Conservation (phyloP, 2,113 vertebrate species). For the Trogon surrucura region DNA sequence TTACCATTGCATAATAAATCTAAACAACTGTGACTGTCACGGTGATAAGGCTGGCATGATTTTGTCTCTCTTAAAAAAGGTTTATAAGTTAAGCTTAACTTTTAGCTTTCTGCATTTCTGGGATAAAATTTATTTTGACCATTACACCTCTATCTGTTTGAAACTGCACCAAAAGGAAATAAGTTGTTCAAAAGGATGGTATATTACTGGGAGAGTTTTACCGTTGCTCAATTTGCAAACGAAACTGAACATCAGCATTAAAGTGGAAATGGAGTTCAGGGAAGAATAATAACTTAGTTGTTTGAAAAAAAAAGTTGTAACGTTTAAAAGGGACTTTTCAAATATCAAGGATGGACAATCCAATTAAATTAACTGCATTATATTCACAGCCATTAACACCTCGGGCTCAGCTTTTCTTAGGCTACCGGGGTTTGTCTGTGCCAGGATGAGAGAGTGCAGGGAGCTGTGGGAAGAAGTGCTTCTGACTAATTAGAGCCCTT, state of each 20-base stretch:
- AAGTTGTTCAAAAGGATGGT: constrained; percentile 29
- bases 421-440: neutral
- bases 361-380: constrained; percentile 60
- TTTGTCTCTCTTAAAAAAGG: constrained; percentile 72
- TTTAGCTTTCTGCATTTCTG: constrained; percentile 36
- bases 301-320: constrained; percentile 24
- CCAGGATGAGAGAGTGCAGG: neutral
- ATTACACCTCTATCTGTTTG: constrained; percentile 52
- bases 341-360: constrained; percentile 46
- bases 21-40: constrained; percentile 76
- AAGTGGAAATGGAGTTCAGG: constrained; percentile 52
- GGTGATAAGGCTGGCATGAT: constrained; percentile 69
- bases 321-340: constrained; percentile 29
- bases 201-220: constrained; percentile 39
- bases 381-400: neutral
- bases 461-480: neutral
- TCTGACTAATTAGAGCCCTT: neutral
- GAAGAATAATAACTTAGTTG: constrained; percentile 50
- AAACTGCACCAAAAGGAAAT: constrained; percentile 56
- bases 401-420: neutral
- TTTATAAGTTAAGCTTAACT: constrained; percentile 71
- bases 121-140: constrained; percentile 70
- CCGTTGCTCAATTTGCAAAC: constrained; percentile 42
- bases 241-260: constrained; percentile 54
- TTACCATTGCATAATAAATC: constrained; percentile 82